Evolutionary conservation across 2,113 vertebrate species (phyloP), one percentile per base, ranked within the genome.

Genomic region (Ptilorrhoa leucosticta): DNA sequence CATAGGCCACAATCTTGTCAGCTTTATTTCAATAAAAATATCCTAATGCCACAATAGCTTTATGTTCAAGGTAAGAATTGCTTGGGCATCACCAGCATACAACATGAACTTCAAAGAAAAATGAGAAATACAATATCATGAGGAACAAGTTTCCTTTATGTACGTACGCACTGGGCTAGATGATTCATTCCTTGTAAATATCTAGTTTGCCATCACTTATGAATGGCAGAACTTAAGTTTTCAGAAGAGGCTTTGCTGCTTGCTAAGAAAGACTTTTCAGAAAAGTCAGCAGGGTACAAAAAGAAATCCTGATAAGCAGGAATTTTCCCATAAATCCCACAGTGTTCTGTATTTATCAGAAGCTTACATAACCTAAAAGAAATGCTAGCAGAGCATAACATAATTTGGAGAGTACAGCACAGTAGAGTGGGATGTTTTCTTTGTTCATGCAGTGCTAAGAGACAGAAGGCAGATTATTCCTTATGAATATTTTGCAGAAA

Each of bases 81-180:
- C 44, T 16, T 44, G 1, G 24, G 23, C 27, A 73, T 24, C 24
- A 82, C 6, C 31, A 93, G 15, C 30, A 30, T 9, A 37, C 18
- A 70, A 60, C 2, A 13, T 7, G 19, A 10, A 79, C 40, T 71
- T 79, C 27, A 83, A 56, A 68, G 14, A 42, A 50, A 82, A 85
- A 64, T 18, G 12, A 28, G 13, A 58, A 33, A 39, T 1, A 70
- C 69, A 64, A 45, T 15, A 7, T 22, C 2, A 47, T 0, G 0
- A 87, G 10, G 11, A 87, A 31, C 9, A 56, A 51, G 8, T 66
- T 63, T 54, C 45, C 21, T 42, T 70, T 15, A 23, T 73, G 19
- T 27, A n/a, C 0, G 0, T 14, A 35, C 3, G 6, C 23, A 40
- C 15, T 7, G 19, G 10, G 13, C 4, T 83, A 72, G 40, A 60